Percentiles rank a stretch among this genome's conserved stretches.
Evolutionary conservation across 1,140 invertebrate genomes (phyloP).

Genomic region (Caenorhabditis tropicalis): DNA sequence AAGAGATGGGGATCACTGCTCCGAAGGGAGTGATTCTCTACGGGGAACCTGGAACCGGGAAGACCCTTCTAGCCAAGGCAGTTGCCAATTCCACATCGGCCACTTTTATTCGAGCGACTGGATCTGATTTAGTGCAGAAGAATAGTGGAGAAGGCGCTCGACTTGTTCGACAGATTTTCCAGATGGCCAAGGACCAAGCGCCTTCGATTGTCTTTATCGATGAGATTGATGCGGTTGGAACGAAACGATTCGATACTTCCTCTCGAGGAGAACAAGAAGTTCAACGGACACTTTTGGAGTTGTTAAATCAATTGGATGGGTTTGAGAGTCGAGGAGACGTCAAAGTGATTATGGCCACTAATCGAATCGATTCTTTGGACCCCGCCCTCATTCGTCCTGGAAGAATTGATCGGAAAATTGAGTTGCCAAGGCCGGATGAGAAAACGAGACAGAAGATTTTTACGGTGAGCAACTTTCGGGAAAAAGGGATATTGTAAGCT

Average conservation of each 20-base stretch:
- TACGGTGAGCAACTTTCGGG: background rate
- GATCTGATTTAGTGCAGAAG: constrained; percentile 66
- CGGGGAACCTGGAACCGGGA: constrained; percentile 63
- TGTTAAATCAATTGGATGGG: constrained; percentile 70
- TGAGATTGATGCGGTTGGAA: constrained; percentile 67
- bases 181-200: constrained; percentile 62
- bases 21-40: constrained; percentile 67
- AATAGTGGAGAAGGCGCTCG: constrained; percentile 62
- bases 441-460: constrained; percentile 72
- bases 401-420: constrained; percentile 75
- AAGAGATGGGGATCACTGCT: constrained; percentile 66
- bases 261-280: constrained; percentile 63
- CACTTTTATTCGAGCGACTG: constrained; percentile 63
- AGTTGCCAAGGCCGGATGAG: constrained; percentile 74
- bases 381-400: constrained; percentile 75
- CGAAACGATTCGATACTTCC: constrained; percentile 63
- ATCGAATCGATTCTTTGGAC: constrained; percentile 75
- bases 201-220: constrained; percentile 66
- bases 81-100: constrained; percentile 63
- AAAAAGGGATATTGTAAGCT: no score
- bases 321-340: constrained; percentile 68
- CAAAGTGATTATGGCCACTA: constrained; percentile 75
- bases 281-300: constrained; percentile 68
- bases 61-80: constrained; percentile 66
- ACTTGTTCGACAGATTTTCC: constrained; percentile 62